Evolutionary conservation across 2,797 vertebrate genomes (phyloP).

Genomic region (Nyctibius grandis): DNA sequence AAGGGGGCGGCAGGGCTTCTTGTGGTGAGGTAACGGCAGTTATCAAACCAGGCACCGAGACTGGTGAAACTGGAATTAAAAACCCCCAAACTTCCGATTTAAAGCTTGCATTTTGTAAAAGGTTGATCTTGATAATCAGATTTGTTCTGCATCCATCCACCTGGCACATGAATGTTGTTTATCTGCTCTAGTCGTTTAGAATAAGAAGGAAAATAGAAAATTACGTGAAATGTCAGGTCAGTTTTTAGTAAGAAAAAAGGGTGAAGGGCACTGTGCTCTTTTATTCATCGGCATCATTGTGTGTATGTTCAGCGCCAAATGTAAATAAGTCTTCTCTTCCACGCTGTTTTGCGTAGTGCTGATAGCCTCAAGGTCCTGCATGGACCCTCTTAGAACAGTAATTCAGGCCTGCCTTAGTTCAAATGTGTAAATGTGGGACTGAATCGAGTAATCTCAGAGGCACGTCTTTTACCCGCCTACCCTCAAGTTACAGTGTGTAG

Average conservation of each 20-base stretch:
- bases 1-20: neutral
- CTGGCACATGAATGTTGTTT: neutral
- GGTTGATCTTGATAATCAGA: neutral
- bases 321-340: neutral
- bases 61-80: neutral
- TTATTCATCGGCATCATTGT: neutral
- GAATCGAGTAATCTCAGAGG: neutral
- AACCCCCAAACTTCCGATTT: fast-evolving
- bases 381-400: neutral
- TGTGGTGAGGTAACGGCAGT: neutral
- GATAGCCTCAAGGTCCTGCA: neutral
- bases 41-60: neutral
- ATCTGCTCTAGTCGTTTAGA: neutral
- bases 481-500: neutral
- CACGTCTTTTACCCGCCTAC: neutral
- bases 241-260: neutral
- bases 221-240: neutral
- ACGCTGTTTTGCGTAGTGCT: fast-evolving
- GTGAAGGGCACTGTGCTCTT: neutral
- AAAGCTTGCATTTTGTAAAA: neutral
- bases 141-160: neutral
- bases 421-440: neutral
- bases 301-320: neutral
- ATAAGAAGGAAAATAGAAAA: neutral
- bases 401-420: neutral